Evolutionary conservation across 1,140 invertebrate genomes (phyloP), one percentile per base, ranked within the genome.

Genomic region (Mizuhopecten yessoensis): DNA sequence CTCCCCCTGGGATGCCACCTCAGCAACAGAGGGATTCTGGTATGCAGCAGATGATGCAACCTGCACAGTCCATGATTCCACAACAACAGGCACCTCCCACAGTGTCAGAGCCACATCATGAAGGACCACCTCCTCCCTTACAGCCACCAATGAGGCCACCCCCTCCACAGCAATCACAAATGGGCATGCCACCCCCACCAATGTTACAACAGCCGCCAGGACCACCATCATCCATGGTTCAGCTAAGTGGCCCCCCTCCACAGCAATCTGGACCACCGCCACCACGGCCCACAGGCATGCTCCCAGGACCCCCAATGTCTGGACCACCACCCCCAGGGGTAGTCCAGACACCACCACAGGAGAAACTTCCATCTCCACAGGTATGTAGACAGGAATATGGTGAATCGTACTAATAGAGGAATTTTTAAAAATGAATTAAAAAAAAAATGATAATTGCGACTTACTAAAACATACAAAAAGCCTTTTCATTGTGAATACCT

Each of bases 331-430:
- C 87, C 34, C 87, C 86, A 36, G 33, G 45, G 20, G 87, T 34
- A 2, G 34, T 23, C 34, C 45, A 34, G 3, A 36, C 39, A 34
- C 75, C 86, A 86, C 86, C 39, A 88, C 13, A 39, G n/a, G 91
- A 89, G 34, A 93, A 91, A 86, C 86, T 91, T 34, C 92, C 92
- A 29, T 86, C 90, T 33, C 92, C 92, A 45, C 90, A 92, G 88
- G 91, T 92, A 89, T 87, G 33, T n/a, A 23, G 13, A 39, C 36
- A 39, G 36, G 36, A 39, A 39, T 39, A 39, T 13, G 5, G 36
- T 39, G 36, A 39, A 39, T 39, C 13, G 13, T 39, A 13, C 36
- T 39, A 5, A 39, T 39, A 39, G 36, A 39, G 13, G 36, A 39
- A 39, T 7, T 39, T 39, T 39, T 39, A 39, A 13, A 39, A 39